Evolutionary conservation across 2,797 vertebrate species (phyloP), one percentile per base, ranked within the genome.

Genomic region (Adelosebastes latens): DNA sequence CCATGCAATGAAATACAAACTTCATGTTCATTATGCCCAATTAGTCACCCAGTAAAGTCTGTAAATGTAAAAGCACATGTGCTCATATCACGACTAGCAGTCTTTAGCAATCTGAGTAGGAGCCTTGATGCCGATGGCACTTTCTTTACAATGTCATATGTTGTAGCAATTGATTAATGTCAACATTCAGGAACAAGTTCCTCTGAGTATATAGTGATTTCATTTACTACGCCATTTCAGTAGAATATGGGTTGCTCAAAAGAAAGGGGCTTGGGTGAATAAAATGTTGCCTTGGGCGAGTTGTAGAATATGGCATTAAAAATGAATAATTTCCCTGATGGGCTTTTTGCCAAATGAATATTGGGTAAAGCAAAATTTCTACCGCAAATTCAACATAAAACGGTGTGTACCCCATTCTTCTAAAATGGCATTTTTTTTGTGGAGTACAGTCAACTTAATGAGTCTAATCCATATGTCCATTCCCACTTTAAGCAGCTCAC

Each of bases 401-500:
- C 49, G 55, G n/a, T 22, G 20, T 71, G 25, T 31, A 24, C 36
- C 72, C 59, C 22, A 58, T 81, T 89, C 67, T 74, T 84, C 53
- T 74, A 77, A 78, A 82, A 67, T 64, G 16, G 22, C 31, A 8
- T 63, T 66, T 70, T 32, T 77, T 77, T 87, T 83, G 72, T 70
- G 55, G 72, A 83, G 71, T 75, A 85, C 81, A 90, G 80, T 91
- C 76, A 89, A 86, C 80, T 90, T 91, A 92, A 94, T 92, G 72
- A 87, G 80, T 65, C 74, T 82, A 86, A 95, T 93, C 92, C 93
- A 94, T 89, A 86, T 90, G 92, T 90, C 88, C 80, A 85, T 92
- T 91, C 70, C 89, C 75, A 88, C 90, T 93, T 89, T 94, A 96
- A 95, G 93, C 93, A 93, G 93, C 94, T 95, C 93, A 94, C 76